phyloP scores from a whole-genome alignment of 2,113 vertebrate species.

The Sander lucioperca region DNA sequence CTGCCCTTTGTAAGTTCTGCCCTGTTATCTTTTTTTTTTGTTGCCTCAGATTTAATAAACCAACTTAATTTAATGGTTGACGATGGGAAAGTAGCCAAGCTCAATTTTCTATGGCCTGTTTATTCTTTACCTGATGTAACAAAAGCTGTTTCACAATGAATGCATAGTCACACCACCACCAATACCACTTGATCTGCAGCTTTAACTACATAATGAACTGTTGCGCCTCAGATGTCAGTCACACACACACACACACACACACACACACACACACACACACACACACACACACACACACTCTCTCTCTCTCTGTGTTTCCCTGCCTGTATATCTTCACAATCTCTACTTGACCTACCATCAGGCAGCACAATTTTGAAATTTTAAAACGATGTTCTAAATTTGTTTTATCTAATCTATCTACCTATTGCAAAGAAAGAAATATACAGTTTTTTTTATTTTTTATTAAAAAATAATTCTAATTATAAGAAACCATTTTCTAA shows the following conservation, averaged over 20 bases:
- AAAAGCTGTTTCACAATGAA: conserved; percentile 71
- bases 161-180: conserved; percentile 79
- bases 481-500: background rate
- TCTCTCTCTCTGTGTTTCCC: background rate
- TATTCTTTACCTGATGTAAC: conserved; percentile 61
- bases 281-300: background rate
- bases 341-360: background rate
- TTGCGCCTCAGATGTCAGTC: conserved; percentile 67
- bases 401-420: background rate
- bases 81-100: conserved; percentile 65
- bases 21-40: conserved; percentile 45
- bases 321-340: background rate
- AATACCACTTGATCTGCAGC: conserved; percentile 70
- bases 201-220: conserved; percentile 73
- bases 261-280: no score
- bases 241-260: background rate
- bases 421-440: background rate
- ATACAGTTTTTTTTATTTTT: background rate
- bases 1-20: conserved; percentile 25
- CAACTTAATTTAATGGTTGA: conserved; percentile 52
- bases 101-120: conserved; percentile 64
- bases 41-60: conserved; percentile 59
- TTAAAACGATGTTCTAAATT: background rate
- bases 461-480: background rate
- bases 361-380: background rate